phyloP scores from a whole-genome alignment of 2,113 vertebrate genomes.

The Climacteris rufus region DNA sequence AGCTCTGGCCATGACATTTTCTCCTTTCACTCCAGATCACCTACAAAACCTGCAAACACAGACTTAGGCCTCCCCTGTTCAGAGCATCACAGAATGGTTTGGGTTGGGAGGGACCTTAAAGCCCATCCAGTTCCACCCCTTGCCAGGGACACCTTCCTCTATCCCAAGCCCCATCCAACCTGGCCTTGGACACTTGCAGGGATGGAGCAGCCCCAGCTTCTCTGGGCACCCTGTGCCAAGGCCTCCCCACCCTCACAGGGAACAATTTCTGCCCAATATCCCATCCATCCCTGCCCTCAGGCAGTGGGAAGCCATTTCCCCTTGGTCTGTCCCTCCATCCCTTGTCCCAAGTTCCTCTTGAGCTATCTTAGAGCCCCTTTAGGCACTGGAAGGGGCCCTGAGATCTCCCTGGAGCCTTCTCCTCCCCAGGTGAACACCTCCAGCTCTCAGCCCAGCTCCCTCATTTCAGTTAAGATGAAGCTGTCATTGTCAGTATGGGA shows the following conservation, averaged over 20 bases:
- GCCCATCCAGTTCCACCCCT: fast-evolving
- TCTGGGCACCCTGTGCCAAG: neutral
- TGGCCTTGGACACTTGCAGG: neutral
- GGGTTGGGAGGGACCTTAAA: neutral
- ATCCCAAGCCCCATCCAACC: fast-evolving
- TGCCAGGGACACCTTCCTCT: neutral
- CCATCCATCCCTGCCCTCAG: neutral
- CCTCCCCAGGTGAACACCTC: neutral
- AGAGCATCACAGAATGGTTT: neutral
- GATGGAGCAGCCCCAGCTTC: neutral
- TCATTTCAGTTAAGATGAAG: neutral
- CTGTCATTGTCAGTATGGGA: fast-evolving
- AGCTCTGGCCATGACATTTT: neutral
- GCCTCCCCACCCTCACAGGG: fast-evolving
- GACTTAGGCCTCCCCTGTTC: neutral
- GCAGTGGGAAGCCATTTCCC: neutral
- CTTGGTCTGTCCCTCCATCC: neutral
- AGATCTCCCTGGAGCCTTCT: neutral
- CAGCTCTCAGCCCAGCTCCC: neutral
- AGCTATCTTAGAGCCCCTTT: neutral
- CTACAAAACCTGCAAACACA: neutral
- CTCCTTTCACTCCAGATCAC: neutral
- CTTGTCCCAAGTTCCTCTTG: neutral
- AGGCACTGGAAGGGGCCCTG: fast-evolving
- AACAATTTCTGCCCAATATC: neutral